Conservation (phyloP, 2,113 vertebrate genomes). For the Phainopepla nitens region DNA sequence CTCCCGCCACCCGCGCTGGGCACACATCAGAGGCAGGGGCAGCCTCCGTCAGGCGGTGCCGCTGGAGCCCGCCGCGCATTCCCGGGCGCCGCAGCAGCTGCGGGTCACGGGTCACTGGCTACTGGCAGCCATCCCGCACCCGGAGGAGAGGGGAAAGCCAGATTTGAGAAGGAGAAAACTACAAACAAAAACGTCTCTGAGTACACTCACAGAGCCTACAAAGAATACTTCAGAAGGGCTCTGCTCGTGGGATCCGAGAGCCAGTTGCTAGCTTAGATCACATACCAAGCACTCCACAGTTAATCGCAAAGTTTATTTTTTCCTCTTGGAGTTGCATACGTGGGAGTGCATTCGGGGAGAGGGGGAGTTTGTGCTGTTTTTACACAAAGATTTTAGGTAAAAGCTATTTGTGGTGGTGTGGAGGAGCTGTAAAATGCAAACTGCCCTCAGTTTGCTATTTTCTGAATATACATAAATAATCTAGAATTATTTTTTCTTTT, state of each 20-base stretch:
- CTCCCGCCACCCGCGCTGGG: neutral
- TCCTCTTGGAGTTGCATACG: neutral
- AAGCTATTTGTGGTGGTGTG: neutral
- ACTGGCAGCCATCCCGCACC: neutral
- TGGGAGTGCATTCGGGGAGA: neutral
- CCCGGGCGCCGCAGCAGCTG: neutral
- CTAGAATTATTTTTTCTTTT: too few relatives aligned
- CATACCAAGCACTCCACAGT: neutral
- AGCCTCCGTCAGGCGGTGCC: rapidly evolving
- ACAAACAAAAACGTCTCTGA: neutral
- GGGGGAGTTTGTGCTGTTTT: neutral
- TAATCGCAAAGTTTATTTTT: neutral
- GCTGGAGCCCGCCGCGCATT: neutral
- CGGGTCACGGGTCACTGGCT: neutral
- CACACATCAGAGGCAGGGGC: neutral
- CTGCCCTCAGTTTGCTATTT: neutral
- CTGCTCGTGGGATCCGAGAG: neutral
- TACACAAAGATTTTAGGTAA: neutral
- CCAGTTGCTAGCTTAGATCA: neutral
- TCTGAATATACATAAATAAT: neutral
- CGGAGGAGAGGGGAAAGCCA: neutral
- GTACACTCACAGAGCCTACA: neutral
- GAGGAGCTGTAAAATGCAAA: neutral
- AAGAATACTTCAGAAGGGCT: neutral
- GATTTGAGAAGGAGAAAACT: neutral